A percentile compares a stretch with the other conserved stretches of the same genome.
phyloP scores from a whole-genome alignment of 2,113 vertebrate genomes.

The Phylloscopus trochiloides region DNA sequence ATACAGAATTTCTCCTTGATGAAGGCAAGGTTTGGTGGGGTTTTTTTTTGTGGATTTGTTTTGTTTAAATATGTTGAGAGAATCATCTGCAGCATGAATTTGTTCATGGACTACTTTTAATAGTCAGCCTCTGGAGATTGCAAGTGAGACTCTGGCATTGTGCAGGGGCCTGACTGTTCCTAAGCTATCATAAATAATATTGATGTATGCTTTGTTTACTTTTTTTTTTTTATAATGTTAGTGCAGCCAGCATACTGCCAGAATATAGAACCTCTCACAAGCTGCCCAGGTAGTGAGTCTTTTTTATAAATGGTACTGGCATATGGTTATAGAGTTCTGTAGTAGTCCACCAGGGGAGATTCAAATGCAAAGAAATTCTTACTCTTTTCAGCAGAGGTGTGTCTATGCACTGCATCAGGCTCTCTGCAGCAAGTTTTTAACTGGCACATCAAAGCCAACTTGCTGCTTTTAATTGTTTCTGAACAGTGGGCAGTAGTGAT shows the following conservation, averaged over 20 bases:
- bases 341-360: not conserved
- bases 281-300: not conserved
- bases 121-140: not conserved
- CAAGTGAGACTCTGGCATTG: not conserved
- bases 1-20: not conserved
- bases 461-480: not conserved
- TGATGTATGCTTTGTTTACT: not conserved
- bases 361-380: not conserved
- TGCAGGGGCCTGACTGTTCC: not conserved
- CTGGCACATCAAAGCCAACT: not conserved
- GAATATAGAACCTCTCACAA: not conserved
- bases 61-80: not conserved
- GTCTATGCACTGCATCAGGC: not conserved
- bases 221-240: not conserved
- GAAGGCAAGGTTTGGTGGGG: not conserved
- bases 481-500: not conserved
- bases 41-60: not conserved
- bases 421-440: not conserved
- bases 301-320: not conserved
- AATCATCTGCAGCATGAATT: not conserved
- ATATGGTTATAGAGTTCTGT: not conserved
- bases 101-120: not conserved
- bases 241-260: not conserved
- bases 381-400: not conserved
- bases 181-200: not conserved